phyloP scores from a whole-genome alignment of 2,797 vertebrate genomes.

The Gymnopithys bicolor region DNA sequence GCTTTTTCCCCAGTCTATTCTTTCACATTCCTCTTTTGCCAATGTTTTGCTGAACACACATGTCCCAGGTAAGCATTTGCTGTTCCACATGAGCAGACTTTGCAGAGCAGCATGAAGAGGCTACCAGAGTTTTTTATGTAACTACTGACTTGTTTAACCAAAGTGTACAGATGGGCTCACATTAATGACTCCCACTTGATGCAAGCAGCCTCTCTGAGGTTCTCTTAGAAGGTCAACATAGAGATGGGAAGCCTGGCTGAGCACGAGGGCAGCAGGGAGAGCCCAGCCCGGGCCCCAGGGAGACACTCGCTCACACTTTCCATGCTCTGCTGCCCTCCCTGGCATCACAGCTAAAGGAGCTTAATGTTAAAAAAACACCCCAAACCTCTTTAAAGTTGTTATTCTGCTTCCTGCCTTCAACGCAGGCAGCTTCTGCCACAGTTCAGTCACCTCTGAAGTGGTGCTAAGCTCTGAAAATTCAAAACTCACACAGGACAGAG shows the following conservation, averaged over 20 bases:
- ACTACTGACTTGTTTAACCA: not conserved
- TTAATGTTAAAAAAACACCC: not conserved
- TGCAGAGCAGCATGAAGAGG: not conserved
- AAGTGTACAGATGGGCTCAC: not conserved
- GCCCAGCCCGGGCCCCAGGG: rapidly evolving
- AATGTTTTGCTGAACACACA: not conserved
- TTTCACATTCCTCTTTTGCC: not conserved
- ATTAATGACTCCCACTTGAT: not conserved
- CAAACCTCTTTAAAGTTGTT: not conserved
- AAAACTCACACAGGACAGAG: not conserved
- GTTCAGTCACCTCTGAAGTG: not conserved
- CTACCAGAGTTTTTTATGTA: not conserved
- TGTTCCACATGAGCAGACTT: rapidly evolving
- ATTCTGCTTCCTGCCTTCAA: not conserved
- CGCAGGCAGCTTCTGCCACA: not conserved
- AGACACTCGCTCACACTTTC: not conserved
- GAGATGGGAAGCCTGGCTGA: not conserved
- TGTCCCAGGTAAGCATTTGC: not conserved
- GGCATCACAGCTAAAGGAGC: not conserved
- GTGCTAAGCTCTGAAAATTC: not conserved
- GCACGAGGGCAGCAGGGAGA: not conserved
- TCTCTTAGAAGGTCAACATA: not conserved
- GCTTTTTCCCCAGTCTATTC: not conserved
- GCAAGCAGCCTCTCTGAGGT: not conserved
- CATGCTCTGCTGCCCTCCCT: not conserved